Percentiles rank a stretch among this genome's conserved stretches.
Evolutionary conservation across 1,140 invertebrate species (phyloP).

Genomic region (Ceratina australensis): DNA sequence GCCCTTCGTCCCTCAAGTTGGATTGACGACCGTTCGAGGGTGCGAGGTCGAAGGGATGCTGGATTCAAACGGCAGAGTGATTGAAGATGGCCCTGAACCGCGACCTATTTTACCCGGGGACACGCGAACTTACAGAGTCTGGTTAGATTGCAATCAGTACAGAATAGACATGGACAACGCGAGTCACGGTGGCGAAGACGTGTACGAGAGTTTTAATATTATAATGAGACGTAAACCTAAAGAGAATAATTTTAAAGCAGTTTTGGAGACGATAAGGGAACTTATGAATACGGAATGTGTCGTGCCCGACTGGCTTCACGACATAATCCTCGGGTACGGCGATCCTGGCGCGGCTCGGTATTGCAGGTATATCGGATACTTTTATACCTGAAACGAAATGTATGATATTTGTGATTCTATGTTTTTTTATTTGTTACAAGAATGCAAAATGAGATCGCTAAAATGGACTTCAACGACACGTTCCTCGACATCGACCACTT

Average conservation of each 20-base stretch:
- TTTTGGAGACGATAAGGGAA: constrained; percentile 98
- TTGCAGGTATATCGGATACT: constrained; percentile 82
- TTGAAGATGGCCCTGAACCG: constrained; percentile 97
- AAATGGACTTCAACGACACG: constrained; percentile 98
- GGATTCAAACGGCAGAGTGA: constrained; percentile 96
- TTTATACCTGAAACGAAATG: neutral
- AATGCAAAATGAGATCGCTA: constrained; percentile 88
- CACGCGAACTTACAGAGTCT: constrained; percentile 94
- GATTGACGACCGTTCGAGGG: constrained; percentile 94
- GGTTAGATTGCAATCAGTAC: constrained; percentile 98
- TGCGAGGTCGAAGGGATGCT: constrained; percentile 99
- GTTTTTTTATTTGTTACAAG: constrained; percentile 74
- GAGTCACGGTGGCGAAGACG: constrained; percentile 87
- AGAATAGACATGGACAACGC: constrained; percentile 93
- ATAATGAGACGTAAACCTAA: constrained; percentile 98
- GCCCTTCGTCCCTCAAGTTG: constrained; percentile 94
- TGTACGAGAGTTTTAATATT: constrained; percentile 99
- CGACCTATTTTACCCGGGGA: constrained; percentile 92
- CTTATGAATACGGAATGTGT: constrained; percentile 99
- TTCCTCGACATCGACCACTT: constrained; percentile 96
- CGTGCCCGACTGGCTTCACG: constrained; percentile 98
- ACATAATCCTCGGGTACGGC: constrained; percentile 98
- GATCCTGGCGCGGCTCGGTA: constrained; percentile 98
- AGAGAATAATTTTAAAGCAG: constrained; percentile 99
- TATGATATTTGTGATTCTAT: neutral